Evolutionary conservation across 2,888 invertebrate species (phyloP).

Genomic region (Lagria hirta): DNA sequence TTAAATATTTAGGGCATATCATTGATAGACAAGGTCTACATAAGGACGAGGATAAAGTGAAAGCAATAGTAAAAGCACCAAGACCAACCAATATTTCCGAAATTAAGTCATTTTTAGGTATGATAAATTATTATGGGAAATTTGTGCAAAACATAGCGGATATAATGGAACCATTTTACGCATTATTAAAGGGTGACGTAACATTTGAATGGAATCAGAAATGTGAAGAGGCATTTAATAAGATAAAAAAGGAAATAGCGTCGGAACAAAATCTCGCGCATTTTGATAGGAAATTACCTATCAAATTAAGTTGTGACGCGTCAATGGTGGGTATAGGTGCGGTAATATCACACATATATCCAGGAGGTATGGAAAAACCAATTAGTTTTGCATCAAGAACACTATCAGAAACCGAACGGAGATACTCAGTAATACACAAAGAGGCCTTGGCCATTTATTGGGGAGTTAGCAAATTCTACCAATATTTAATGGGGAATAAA

Average conservation of each 20-base stretch:
- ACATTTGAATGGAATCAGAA: constrained; percentile 20
- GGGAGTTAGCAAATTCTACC: constrained; percentile 13
- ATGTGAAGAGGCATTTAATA: constrained; percentile 19
- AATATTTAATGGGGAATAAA: constrained; percentile 13
- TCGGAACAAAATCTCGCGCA: constrained; percentile 9
- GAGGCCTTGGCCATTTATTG: constrained; percentile 21
- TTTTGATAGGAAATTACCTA: constrained; percentile 18
- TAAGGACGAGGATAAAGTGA: constrained; percentile 26
- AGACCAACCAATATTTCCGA: constrained; percentile 19
- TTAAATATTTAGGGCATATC: constrained; percentile 41
- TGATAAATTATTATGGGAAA: constrained; percentile 28
- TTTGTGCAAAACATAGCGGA: constrained; percentile 16
- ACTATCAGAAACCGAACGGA: constrained; percentile 10
- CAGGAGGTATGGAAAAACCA: background rate
- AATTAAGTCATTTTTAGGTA: constrained; percentile 18
- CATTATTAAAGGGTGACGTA: constrained; percentile 19
- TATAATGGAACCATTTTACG: constrained; percentile 21
- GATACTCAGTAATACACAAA: constrained; percentile 14
- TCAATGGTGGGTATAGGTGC: constrained; percentile 21
- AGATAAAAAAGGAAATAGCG: constrained; percentile 17
- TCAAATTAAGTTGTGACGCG: constrained; percentile 19
- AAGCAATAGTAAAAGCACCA: constrained; percentile 27
- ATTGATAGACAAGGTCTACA: constrained; percentile 29
- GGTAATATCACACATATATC: constrained; percentile 19
- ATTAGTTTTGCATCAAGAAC: constrained; percentile 17